Evolutionary conservation across 2,797 vertebrate genomes (phyloP), one percentile per base, ranked within the genome.

Genomic region (Hemibagrus guttatus): DNA sequence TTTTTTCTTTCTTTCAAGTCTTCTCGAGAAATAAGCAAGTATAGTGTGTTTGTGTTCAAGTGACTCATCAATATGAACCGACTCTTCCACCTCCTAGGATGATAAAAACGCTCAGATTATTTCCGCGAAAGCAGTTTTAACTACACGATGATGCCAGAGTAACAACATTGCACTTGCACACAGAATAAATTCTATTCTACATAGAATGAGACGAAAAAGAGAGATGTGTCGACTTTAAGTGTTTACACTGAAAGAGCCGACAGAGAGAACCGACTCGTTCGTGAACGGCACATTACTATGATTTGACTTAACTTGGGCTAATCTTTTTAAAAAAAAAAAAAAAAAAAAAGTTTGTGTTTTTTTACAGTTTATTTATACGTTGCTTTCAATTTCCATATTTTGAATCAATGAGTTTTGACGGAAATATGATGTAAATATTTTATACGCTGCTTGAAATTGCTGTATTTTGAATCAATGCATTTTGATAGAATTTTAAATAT

Each of bases 321-420:
- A 9, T 69, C 46, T 49, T 8, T 5, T 49, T 3, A 3, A 49
- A 49, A 9, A 6, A 49, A 9, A 6, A 0, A 49, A 3, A 49
- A 49, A 9, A 6, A 49, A 9, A 6, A 0, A 9, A 7, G 46
- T 49, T 49, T 49, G 46, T 7, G 46, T 49, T 6, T 49, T 49
- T 49, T 49, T 49, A 49, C 46, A 9, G 46, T 49, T 49, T 9
- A 9, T 49, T 49, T 8, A 49, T 49, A 46, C 46, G 66, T 69
- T 17, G 54, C 19, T 17, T 68, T 68, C n/a, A n/a, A n/a, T n/a
- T n/a, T n/a, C n/a, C n/a, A n/a, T 35, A 28, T 68, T 68, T 35
- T 0, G 19, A 19, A 31, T 35, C 14, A 28, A 66, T 6, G 14
- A 4, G 13, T 0, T 68, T 6, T 35, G 6, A 6, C 4, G 0